Percentiles rank a stretch among this genome's conserved stretches.
Evolutionary conservation across 2,797 vertebrate genomes (phyloP).

Genomic region (Morus bassanus): DNA sequence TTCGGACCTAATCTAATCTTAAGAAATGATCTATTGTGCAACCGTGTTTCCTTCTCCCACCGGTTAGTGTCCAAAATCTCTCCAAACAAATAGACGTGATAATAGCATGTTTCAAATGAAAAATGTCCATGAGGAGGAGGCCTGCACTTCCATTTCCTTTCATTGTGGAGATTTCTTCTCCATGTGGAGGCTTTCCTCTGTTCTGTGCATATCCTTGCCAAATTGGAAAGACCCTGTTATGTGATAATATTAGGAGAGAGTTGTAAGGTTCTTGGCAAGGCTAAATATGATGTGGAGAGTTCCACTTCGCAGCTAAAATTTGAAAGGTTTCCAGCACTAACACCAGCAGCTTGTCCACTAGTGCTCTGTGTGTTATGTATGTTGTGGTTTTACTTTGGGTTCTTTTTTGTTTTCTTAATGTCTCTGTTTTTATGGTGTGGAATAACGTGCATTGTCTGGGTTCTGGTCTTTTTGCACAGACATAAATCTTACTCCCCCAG

Average conservation of each 20-base stretch:
- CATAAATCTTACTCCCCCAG: not conserved
- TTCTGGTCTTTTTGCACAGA: not conserved
- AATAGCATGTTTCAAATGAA: not conserved
- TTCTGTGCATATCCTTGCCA: not conserved
- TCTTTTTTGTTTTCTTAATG: not conserved
- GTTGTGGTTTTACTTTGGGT: not conserved
- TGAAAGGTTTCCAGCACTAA: conserved; percentile 15
- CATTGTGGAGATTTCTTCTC: conserved; percentile 19
- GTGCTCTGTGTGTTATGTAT: not conserved
- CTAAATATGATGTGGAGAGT: not conserved
- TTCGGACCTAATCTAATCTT: not conserved
- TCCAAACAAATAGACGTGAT: conserved; percentile 2
- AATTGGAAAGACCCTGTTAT: conserved; percentile 35
- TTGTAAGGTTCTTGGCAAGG: conserved; percentile 34
- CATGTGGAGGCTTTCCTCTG: not conserved
- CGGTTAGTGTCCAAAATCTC: not conserved
- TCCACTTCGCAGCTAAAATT: not conserved
- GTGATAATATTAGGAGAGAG: conserved; percentile 1
- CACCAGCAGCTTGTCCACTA: not conserved
- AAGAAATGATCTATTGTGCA: not conserved
- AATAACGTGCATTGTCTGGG: not conserved
- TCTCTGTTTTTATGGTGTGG: not conserved
- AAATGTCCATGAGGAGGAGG: not conserved
- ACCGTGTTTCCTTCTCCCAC: not conserved
- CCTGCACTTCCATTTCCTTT: conserved; percentile 27